A percentile compares a stretch with the other conserved stretches of the same genome.
These are phyloP conservation scores for Toxotes jaculatrix DNA, from an alignment of 2,113 vertebrate genomes.

Conservation along the genomic window DNA sequence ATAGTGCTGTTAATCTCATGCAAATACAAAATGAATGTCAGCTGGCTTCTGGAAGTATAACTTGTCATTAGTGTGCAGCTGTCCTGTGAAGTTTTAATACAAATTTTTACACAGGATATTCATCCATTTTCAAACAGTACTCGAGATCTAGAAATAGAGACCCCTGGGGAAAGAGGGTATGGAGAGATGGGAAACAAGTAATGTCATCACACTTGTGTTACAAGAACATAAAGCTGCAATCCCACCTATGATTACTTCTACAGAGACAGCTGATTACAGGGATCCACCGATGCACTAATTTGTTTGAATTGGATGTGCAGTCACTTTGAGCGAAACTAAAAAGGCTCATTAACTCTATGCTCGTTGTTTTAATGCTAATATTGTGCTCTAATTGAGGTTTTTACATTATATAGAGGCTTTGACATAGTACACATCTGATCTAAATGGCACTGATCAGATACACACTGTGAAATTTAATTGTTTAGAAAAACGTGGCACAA, in stretches of 20 bases:
- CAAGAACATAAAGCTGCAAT: background rate
- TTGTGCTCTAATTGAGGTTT: no score
- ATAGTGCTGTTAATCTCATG: background rate
- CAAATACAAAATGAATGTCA: conserved; percentile 10
- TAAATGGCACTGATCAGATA: background rate
- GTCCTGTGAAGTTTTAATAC: background rate
- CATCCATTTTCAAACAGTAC: conserved; percentile 4
- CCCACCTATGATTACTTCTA: background rate
- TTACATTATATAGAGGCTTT: background rate
- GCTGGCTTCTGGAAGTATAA: background rate
- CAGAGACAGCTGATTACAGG: background rate
- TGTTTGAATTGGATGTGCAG: background rate
- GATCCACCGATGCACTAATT: background rate
- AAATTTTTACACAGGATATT: conserved; percentile 44
- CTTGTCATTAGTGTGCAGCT: background rate
- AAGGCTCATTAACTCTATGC: background rate
- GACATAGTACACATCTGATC: background rate
- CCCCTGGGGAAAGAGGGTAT: background rate
- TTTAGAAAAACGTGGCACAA: background rate
- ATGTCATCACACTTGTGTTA: background rate
- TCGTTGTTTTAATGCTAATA: background rate
- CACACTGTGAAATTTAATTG: background rate
- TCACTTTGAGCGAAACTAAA: no score
- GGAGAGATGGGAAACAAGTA: background rate
- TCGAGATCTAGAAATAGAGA: background rate